These are phyloP conservation scores for Megamerina dolium DNA, from an alignment of 2,888 invertebrate genomes.

Conservation along the genomic window DNA sequence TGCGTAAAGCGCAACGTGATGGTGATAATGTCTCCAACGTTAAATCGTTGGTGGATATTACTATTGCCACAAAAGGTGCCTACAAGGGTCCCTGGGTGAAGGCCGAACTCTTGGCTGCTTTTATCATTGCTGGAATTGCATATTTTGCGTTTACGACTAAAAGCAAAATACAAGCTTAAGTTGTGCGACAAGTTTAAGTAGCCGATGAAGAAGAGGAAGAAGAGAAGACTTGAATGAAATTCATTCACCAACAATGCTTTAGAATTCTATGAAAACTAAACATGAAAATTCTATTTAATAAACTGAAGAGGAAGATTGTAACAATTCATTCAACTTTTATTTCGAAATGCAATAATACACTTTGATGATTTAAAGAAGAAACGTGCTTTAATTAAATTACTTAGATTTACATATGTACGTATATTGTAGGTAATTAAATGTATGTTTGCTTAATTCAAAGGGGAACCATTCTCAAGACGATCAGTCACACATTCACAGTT, in stretches of 20 bases:
- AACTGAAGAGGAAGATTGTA: too few relatives aligned
- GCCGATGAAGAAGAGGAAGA: not conserved
- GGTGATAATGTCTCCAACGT: constrained; percentile 62
- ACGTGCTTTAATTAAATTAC: too few relatives aligned
- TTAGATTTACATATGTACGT: too few relatives aligned
- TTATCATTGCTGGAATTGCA: constrained; percentile 69
- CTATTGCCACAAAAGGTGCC: constrained; percentile 68
- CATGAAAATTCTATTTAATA: too few relatives aligned
- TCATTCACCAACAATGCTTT: constrained; percentile 35
- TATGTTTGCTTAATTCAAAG: too few relatives aligned
- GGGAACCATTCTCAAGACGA: too few relatives aligned
- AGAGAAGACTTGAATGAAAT: constrained; percentile 36
- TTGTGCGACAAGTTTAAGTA: not conserved
- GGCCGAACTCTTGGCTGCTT: constrained; percentile 82
- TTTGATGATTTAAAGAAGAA: too few relatives aligned
- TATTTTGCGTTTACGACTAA: constrained; percentile 83
- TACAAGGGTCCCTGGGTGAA: constrained; percentile 91
- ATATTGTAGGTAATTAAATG: too few relatives aligned
- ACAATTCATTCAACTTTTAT: too few relatives aligned
- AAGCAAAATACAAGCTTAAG: constrained; percentile 69
- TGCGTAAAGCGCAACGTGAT: constrained; percentile 73
- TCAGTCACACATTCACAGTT: too few relatives aligned
- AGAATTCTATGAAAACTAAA: constrained; percentile 4
- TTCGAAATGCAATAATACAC: too few relatives aligned
- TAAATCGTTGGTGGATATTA: constrained; percentile 62